Evolutionary conservation across 2,888 invertebrate species (phyloP).

Genomic region (Alcis repandata): DNA sequence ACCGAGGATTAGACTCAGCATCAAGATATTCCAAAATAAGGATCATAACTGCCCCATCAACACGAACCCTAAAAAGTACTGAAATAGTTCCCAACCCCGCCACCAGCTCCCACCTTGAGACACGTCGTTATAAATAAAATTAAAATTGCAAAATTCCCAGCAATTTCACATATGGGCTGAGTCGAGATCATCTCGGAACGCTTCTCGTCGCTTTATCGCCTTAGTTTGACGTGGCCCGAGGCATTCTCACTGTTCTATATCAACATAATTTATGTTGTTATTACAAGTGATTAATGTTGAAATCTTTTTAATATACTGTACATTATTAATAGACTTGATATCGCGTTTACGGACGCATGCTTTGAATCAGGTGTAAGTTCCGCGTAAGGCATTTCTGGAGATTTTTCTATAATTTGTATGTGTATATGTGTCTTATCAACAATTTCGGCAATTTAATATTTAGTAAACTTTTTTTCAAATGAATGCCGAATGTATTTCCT

Average conservation of each 20-base stretch:
- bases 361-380: constrained; percentile 12
- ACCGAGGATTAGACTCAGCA: too few species aligned
- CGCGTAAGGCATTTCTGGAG: background rate
- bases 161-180: constrained; percentile 85
- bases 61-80: background rate
- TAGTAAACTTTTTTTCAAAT: too few species aligned
- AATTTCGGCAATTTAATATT: background rate
- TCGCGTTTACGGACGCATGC: constrained; percentile 25
- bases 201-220: constrained; percentile 70
- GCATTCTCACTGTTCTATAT: constrained; percentile 76
- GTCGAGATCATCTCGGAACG: constrained; percentile 77
- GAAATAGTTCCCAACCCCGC: constrained; percentile 39
- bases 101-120: constrained; percentile 51
- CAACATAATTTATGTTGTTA: constrained; percentile 82
- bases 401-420: too few species aligned
- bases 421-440: too few species aligned
- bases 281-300: constrained; percentile 80
- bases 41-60: background rate
- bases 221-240: constrained; percentile 74
- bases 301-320: constrained; percentile 65
- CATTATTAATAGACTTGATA: constrained; percentile 45
- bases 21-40: background rate
- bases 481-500: too few species aligned
- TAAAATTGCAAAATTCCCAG: constrained; percentile 85
- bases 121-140: constrained; percentile 82